Percentiles rank a stretch among this genome's conserved stretches.
Evolutionary conservation across 2,113 vertebrate genomes (phyloP).

Genomic region (Alethe castanea): DNA sequence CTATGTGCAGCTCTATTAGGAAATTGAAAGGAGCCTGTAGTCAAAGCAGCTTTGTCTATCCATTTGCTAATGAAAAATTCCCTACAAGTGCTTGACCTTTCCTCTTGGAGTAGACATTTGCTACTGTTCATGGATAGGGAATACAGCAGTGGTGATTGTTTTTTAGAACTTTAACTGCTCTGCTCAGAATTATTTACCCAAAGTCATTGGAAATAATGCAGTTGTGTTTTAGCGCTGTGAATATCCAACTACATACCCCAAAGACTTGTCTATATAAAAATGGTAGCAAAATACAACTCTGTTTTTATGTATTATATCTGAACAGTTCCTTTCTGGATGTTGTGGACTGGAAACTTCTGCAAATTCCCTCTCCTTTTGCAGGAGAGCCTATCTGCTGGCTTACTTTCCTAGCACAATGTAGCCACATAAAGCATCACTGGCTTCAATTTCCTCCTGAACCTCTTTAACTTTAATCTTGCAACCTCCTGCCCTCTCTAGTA

Average conservation of each 20-base stretch:
- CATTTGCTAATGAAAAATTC: not conserved
- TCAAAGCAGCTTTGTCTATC: not conserved
- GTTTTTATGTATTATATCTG: not conserved
- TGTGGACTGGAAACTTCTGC: not conserved
- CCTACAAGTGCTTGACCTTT: not conserved
- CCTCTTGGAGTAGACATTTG: not conserved
- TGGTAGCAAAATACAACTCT: not conserved
- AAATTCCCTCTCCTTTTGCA: not conserved
- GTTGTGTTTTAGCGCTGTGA: not conserved
- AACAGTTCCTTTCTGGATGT: not conserved
- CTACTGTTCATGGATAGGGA: not conserved
- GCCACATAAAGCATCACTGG: not conserved
- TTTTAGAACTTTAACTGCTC: not conserved
- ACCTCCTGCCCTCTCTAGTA: not conserved
- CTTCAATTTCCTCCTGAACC: slow-evolving; percentile 2
- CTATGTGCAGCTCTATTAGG: not conserved
- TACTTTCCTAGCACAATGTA: not conserved
- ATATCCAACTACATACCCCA: not conserved
- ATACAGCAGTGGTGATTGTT: not conserved
- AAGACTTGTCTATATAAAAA: not conserved
- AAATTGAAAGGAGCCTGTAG: not conserved
- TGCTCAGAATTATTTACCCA: not conserved
- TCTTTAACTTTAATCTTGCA: slow-evolving; percentile 24
- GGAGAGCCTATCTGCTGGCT: not conserved
- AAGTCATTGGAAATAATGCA: not conserved